Conservation (phyloP, 2,888 invertebrate genomes). For the Tromatobia lineatoria region DNA sequence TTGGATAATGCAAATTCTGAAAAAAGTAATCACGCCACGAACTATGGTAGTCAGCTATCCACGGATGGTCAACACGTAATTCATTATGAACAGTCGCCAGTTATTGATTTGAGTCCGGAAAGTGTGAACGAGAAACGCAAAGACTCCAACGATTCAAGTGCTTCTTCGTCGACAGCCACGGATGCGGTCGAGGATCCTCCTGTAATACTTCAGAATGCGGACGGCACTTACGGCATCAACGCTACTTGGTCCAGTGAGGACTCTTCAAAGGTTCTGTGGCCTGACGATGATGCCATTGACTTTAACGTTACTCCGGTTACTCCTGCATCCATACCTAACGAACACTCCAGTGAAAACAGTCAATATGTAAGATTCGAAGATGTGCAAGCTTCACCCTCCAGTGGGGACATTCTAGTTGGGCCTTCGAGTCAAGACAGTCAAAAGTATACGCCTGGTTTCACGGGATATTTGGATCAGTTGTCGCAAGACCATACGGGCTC, state of each 20-base stretch:
- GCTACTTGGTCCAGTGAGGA: slow-evolving; percentile 54
- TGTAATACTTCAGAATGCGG: slow-evolving; percentile 68
- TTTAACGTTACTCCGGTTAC: slow-evolving; percentile 30
- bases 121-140: slow-evolving; percentile 42
- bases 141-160: slow-evolving; percentile 65
- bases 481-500: slow-evolving; percentile 8
- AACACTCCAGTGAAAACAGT: slow-evolving; percentile 35
- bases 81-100: slow-evolving; percentile 90
- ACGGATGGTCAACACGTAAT: slow-evolving; percentile 81
- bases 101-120: slow-evolving; percentile 87
- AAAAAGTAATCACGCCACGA: slow-evolving; percentile 46
- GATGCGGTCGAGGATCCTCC: slow-evolving; percentile 59
- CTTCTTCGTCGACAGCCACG: slow-evolving; percentile 59
- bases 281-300: slow-evolving; percentile 26
- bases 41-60: slow-evolving; percentile 56
- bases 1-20: slow-evolving; percentile 32
- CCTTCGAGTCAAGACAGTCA: background rate
- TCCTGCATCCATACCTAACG: slow-evolving; percentile 11
- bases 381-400: slow-evolving; percentile 24
- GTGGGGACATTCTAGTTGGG: background rate
- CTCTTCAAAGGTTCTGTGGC: slow-evolving; percentile 48
- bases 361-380: slow-evolving; percentile 37
- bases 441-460: slow-evolving; percentile 13
- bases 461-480: slow-evolving; percentile 21
- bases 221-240: slow-evolving; percentile 70